Evolutionary conservation across 2,797 vertebrate genomes (phyloP).

Genomic region (Nannoperca australis): DNA sequence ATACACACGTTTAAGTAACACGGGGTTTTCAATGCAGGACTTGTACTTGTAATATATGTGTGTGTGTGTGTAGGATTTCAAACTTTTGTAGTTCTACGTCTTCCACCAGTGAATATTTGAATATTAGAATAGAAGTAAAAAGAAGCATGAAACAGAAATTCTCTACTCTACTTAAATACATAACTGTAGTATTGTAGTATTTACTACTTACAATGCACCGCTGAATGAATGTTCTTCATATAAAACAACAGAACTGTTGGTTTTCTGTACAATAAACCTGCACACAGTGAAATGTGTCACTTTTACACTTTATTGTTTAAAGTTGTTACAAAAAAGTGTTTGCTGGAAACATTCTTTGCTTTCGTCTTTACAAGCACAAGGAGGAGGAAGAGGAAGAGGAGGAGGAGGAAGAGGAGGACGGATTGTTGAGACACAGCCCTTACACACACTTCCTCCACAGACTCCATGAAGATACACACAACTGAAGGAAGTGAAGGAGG

Average conservation of each 20-base stretch:
- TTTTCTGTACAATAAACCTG: background rate
- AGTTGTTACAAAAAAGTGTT: conserved; percentile 87
- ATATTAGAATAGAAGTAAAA: background rate
- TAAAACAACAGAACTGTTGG: background rate
- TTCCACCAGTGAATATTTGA: too few relatives aligned
- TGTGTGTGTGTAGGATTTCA: too few relatives aligned
- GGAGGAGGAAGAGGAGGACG: conserved; percentile 21
- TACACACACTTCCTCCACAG: conserved; percentile 61
- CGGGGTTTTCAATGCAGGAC: too few relatives aligned
- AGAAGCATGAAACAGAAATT: too few relatives aligned
- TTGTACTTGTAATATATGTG: too few relatives aligned
- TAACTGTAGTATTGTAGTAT: too few relatives aligned
- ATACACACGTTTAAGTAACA: too few relatives aligned
- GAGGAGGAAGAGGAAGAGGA: conserved; percentile 39
- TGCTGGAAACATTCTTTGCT: conserved; percentile 83
- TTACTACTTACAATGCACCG: too few relatives aligned
- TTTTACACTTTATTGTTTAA: conserved; percentile 88
- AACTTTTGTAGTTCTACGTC: too few relatives aligned
- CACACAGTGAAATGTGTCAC: conserved; percentile 46
- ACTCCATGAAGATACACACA: conserved; percentile 33
- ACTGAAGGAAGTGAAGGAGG: conserved; percentile 20
- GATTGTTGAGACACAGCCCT: conserved; percentile 49
- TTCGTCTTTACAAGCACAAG: conserved; percentile 76
- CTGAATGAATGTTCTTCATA: background rate
- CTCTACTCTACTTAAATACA: too few relatives aligned